phyloP scores from a whole-genome alignment of 2,797 vertebrate genomes.

The Muscicapa striata region DNA sequence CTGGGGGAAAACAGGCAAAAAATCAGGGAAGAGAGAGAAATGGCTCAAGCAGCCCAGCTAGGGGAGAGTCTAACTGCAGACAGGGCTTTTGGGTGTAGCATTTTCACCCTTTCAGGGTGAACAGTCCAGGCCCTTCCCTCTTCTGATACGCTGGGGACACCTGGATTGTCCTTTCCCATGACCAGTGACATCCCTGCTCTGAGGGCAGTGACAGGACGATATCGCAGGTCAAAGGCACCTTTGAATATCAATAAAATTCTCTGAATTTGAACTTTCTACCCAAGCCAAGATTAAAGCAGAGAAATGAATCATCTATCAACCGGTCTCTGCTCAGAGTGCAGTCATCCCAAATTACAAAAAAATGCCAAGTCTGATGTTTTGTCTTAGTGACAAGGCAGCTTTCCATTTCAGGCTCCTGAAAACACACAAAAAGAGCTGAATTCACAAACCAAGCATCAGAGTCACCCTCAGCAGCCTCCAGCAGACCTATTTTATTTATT shows the following conservation, averaged over 20 bases:
- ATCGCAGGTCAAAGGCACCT: neutral
- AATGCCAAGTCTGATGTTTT: neutral
- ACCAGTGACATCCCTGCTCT: neutral
- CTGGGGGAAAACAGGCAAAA: fast-evolving
- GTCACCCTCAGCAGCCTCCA: neutral
- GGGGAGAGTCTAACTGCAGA: fast-evolving
- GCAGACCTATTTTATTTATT: neutral
- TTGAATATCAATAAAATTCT: neutral
- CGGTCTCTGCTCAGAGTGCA: neutral
- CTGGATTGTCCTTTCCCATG: neutral
- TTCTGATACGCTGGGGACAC: neutral
- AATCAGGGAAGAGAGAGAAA: neutral
- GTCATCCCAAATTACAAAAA: neutral
- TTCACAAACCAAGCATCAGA: neutral
- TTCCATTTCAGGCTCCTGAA: neutral
- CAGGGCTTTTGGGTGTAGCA: fast-evolving
- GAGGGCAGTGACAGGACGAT: neutral
- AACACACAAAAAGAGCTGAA: neutral
- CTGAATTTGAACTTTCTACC: neutral
- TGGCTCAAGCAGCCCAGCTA: neutral
- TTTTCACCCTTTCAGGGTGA: neutral
- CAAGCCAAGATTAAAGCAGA: neutral
- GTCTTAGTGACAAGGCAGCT: neutral
- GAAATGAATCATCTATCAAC: neutral
- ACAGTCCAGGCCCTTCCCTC: neutral